Conservation (phyloP, 2,113 vertebrate genomes). For the Poecilia latipinna region DNA sequence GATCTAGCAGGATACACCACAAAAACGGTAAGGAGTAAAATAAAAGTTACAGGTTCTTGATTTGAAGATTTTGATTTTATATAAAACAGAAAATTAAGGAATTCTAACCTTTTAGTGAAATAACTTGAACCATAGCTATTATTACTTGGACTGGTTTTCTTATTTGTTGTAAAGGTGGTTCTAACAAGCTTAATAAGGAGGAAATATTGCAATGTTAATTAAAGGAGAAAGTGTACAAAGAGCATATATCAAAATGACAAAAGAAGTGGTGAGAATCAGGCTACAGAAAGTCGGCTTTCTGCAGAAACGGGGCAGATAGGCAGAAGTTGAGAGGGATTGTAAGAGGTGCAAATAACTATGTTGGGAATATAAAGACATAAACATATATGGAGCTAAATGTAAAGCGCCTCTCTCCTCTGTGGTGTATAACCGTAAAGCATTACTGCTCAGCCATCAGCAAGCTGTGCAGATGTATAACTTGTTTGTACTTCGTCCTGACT, state of each 20-base stretch:
- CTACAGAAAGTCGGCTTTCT: neutral
- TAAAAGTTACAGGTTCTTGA: no score
- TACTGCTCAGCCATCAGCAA: conserved; percentile 35
- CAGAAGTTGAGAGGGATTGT: neutral
- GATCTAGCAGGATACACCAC: no score
- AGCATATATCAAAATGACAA: neutral
- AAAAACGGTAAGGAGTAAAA: no score
- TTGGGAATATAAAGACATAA: neutral
- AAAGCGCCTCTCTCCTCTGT: conserved; percentile 15
- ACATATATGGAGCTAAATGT: neutral
- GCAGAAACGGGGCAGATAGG: conserved; percentile 7
- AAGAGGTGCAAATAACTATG: neutral
- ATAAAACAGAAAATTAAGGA: no score
- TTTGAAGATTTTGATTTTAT: no score
- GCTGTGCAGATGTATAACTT: conserved; percentile 54
- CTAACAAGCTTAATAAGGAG: neutral
- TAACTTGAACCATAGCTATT: no score
- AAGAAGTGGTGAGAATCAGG: neutral
- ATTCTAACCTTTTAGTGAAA: no score
- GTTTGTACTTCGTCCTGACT: conserved; percentile 46
- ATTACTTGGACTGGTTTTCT: conserved; percentile 13
- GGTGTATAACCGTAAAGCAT: conserved; percentile 12
- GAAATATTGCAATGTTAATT: neutral
- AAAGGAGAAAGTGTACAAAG: neutral
- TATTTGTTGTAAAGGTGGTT: conserved; percentile 29